These are phyloP conservation scores for Dynastes grantii DNA, from an alignment of 2,888 invertebrate species.

Conservation along the genomic window DNA sequence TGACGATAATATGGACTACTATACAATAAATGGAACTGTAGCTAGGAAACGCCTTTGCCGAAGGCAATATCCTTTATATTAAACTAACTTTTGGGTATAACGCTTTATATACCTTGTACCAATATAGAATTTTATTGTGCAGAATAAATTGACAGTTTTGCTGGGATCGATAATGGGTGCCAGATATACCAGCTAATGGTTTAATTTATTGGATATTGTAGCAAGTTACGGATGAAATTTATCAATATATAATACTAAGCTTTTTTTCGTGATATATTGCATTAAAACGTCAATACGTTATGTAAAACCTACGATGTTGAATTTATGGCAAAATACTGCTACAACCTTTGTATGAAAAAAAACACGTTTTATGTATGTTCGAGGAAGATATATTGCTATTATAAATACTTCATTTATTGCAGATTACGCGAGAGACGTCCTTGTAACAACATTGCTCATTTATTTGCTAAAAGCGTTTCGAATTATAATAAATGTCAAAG, in stretches of 20 bases:
- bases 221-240: background rate
- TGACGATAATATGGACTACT: conserved; percentile 10
- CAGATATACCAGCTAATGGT: background rate
- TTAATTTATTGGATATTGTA: conserved; percentile 17
- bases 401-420: too few relatives aligned
- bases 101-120: background rate
- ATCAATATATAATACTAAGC: background rate
- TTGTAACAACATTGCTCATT: background rate
- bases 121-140: conserved; percentile 23
- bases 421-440: background rate
- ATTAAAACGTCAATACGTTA: background rate
- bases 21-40: background rate
- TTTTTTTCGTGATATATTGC: background rate
- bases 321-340: background rate
- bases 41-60: background rate
- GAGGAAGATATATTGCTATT: too few relatives aligned
- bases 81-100: conserved; percentile 8
- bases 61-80: conserved; percentile 6
- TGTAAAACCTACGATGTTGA: background rate
- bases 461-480: background rate
- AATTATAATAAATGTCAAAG: background rate
- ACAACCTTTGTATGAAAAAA: too few relatives aligned
- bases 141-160: conserved; percentile 18
- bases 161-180: background rate
- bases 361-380: too few relatives aligned